phyloP scores from a whole-genome alignment of 2,113 vertebrate species.

The Lampris incognitus region DNA sequence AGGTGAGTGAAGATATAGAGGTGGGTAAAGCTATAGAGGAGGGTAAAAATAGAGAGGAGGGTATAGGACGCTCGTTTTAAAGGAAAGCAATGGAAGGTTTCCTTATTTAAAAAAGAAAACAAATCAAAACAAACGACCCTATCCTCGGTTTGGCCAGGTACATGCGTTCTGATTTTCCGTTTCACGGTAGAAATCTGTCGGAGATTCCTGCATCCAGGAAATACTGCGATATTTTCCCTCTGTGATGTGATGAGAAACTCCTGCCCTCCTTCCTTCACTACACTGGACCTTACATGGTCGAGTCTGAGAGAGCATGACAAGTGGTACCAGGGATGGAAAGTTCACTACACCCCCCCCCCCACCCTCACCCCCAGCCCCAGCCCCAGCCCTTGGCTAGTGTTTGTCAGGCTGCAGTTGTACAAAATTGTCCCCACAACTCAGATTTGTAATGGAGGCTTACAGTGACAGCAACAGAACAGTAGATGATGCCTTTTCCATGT shows the following conservation, averaged over 20 bases:
- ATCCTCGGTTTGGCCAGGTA: not conserved
- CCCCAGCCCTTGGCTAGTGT: not conserved
- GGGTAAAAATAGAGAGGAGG: not conserved
- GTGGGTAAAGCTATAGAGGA: not conserved
- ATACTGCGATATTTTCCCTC: not conserved
- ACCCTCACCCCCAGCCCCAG: not conserved
- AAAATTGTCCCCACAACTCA: constrained; percentile 28
- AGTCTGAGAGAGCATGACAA: constrained; percentile 30
- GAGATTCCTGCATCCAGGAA: not conserved
- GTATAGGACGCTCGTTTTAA: not conserved
- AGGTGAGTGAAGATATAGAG: no score
- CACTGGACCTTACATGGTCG: constrained; percentile 19
- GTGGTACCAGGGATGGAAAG: constrained; percentile 63
- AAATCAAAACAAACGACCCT: not conserved
- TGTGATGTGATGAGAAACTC: constrained; percentile 7
- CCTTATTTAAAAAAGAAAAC: not conserved
- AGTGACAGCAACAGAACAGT: constrained; percentile 28
- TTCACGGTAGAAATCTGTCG: not conserved
- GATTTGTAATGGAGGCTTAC: constrained; percentile 13
- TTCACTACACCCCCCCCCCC: constrained; percentile 18
- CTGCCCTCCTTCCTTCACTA: constrained; percentile 2
- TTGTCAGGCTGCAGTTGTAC: constrained; percentile 31
- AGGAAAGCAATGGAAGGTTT: not conserved
- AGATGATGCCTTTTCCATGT: constrained; percentile 39
- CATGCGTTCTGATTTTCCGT: not conserved